These are phyloP conservation scores for Prenolepis imparis DNA, from an alignment of 2,888 invertebrate genomes.

Conservation along the genomic window DNA sequence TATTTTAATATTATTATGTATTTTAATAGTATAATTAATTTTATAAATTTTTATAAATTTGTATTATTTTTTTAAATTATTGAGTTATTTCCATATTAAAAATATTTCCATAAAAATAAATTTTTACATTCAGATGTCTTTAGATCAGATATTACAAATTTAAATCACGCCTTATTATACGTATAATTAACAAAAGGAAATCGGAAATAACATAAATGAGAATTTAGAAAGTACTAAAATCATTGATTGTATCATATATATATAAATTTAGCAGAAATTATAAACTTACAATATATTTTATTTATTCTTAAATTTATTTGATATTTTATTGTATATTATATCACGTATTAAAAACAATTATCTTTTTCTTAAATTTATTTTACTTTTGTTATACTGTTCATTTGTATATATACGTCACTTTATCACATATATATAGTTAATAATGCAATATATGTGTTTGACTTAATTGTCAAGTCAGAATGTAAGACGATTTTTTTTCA, in stretches of 20 bases:
- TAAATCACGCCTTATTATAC: neutral
- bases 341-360: neutral
- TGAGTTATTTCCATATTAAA: neutral
- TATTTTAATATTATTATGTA: neutral
- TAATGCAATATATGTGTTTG: neutral
- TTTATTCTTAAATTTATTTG: neutral
- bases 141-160: neutral
- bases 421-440: neutral
- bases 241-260: neutral
- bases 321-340: neutral
- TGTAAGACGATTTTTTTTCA: neutral
- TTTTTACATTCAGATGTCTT: neutral
- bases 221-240: neutral
- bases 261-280: neutral
- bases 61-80: neutral
- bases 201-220: neutral
- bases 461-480: neutral
- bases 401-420: neutral
- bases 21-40: neutral
- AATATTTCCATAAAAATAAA: neutral
- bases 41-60: neutral
- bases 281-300: neutral
- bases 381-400: neutral
- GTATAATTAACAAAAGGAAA: neutral
- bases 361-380: neutral